Evolutionary conservation across 2,888 invertebrate genomes (phyloP).

Genomic region (Trachelus troglodyta): DNA sequence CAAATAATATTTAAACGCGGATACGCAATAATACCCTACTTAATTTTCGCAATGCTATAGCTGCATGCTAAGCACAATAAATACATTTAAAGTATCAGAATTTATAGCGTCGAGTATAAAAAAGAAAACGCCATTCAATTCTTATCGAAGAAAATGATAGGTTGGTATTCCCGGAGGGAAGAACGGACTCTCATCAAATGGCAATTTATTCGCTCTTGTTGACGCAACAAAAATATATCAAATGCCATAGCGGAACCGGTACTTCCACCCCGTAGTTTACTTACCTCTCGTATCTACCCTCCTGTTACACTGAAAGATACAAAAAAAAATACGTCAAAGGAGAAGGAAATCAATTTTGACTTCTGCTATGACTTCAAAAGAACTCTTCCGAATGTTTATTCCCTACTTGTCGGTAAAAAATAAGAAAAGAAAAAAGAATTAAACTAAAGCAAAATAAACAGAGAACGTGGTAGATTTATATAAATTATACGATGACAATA

Average conservation of each 20-base stretch:
- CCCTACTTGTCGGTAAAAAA: no score
- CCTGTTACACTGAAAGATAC: background rate
- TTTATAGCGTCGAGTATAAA: no score
- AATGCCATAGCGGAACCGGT: background rate
- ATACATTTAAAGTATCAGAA: no score
- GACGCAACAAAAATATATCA: constrained; percentile 6
- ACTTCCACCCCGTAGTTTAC: background rate
- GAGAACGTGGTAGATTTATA: no score
- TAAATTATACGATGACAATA: no score
- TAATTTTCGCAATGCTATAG: no score
- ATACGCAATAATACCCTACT: background rate
- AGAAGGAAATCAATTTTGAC: background rate
- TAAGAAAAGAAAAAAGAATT: no score
- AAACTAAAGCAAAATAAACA: no score
- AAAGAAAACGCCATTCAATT: background rate
- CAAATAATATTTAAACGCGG: background rate
- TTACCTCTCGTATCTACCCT: background rate
- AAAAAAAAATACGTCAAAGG: background rate
- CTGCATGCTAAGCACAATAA: no score
- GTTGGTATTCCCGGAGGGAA: background rate
- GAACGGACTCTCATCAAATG: background rate
- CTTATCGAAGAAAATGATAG: background rate
- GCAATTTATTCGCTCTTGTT: background rate
- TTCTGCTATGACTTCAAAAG: no score
- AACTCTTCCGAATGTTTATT: no score